Percentiles rank a stretch among this genome's conserved stretches.
Evolutionary conservation across 2,113 vertebrate species (phyloP).

Genomic region (Clinocottus analis): DNA sequence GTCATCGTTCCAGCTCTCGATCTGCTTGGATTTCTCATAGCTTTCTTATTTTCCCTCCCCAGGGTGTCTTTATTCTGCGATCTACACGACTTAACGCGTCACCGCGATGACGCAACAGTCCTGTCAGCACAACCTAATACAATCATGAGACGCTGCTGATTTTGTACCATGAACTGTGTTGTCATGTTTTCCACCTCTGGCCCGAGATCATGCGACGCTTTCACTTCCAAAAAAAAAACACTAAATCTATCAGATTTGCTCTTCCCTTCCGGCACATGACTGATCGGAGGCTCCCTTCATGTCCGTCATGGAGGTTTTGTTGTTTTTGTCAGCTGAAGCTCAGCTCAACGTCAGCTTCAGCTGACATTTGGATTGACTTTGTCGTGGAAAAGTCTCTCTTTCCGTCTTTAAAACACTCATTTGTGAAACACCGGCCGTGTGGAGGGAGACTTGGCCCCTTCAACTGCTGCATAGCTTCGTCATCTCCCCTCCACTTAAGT

Average conservation of each 20-base stretch:
- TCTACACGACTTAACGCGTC: not conserved
- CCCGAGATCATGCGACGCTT: not conserved
- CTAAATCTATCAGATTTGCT: not conserved
- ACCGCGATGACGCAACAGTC: not conserved
- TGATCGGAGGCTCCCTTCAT: not conserved
- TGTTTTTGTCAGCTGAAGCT: not conserved
- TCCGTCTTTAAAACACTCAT: constrained; percentile 39
- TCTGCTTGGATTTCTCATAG: not conserved
- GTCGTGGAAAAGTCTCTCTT: not conserved
- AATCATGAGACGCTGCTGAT: not conserved
- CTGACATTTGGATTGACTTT: not conserved
- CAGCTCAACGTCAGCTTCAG: not conserved
- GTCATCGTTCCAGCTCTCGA: not conserved
- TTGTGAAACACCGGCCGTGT: constrained; percentile 31
- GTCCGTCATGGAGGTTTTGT: not conserved
- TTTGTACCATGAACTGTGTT: not conserved
- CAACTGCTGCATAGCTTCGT: not conserved
- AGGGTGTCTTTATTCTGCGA: not conserved
- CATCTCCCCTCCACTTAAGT: not conserved
- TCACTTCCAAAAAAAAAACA: not conserved
- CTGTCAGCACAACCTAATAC: not conserved
- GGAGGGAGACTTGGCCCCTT: constrained; percentile 20
- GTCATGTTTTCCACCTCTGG: not conserved
- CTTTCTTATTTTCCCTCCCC: too few species aligned
- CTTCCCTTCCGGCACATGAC: not conserved